These are phyloP conservation scores for Rhagologus leucostigma DNA, from an alignment of 2,113 vertebrate genomes.

Conservation along the genomic window DNA sequence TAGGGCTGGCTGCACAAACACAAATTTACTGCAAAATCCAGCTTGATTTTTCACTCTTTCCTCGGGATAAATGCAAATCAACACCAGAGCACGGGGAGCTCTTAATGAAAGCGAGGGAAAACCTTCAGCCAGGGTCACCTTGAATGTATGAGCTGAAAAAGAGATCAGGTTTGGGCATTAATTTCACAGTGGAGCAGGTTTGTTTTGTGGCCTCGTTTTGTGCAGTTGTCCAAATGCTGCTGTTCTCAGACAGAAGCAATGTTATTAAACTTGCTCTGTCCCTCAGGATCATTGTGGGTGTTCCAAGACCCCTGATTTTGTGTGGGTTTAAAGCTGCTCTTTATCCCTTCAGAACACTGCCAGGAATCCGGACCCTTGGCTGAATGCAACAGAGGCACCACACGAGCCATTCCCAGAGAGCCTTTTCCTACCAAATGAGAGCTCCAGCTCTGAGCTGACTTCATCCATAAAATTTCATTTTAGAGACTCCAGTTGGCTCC, in stretches of 20 bases:
- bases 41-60: not conserved
- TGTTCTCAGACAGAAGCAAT: not conserved
- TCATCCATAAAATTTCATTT: not conserved
- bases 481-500: not conserved
- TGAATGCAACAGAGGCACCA: too few relatives aligned
- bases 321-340: not conserved
- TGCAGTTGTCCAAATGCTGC: not conserved
- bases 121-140: not conserved
- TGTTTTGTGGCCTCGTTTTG: not conserved
- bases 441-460: not conserved
- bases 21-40: not conserved
- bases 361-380: not conserved
- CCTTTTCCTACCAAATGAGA: too few relatives aligned
- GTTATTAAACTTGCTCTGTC: not conserved
- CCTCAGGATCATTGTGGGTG: not conserved
- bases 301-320: fast-evolving
- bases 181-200: not conserved
- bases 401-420: fast-evolving
- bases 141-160: fast-evolving
- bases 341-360: not conserved
- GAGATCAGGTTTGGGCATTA: not conserved
- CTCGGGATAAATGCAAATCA: not conserved
- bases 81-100: not conserved
- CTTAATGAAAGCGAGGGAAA: not conserved
- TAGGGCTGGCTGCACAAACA: not conserved